A percentile compares a stretch with the other conserved stretches of the same genome.
These are phyloP conservation scores for Bombus superbus DNA, from an alignment of 1,140 invertebrate species.

Conservation along the genomic window DNA sequence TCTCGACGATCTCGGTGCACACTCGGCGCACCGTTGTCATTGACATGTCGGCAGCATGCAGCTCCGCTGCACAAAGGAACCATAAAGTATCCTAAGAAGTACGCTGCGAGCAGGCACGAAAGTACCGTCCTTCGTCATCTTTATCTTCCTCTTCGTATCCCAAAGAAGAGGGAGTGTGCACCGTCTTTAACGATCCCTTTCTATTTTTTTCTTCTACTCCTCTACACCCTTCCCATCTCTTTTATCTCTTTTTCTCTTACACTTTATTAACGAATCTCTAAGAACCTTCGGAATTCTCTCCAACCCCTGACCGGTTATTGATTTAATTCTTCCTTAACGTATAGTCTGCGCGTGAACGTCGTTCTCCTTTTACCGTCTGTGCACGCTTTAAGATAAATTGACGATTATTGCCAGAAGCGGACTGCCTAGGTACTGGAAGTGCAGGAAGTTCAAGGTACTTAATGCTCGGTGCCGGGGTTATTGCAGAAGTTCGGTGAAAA, in stretches of 20 bases:
- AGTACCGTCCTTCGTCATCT: conserved; percentile 60
- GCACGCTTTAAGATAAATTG: conserved; percentile 61
- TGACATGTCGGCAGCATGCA: conserved; percentile 56
- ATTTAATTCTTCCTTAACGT: conserved; percentile 52
- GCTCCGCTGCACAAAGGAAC: conserved; percentile 63
- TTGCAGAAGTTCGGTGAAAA: conserved; percentile 58
- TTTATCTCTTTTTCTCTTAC: not conserved
- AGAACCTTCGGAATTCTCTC: conserved; percentile 17
- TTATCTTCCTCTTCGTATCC: conserved; percentile 48
- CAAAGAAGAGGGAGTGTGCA: not conserved
- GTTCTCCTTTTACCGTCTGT: not conserved
- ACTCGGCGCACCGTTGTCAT: conserved; percentile 51
- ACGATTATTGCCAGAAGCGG: conserved; percentile 64
- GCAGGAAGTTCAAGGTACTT: conserved; percentile 55
- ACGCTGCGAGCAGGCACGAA: conserved; percentile 60
- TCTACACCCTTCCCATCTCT: not conserved
- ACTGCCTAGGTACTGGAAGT: conserved; percentile 50
- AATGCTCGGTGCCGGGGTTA: conserved; percentile 61
- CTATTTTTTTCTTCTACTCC: not conserved
- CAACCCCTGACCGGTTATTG: conserved; percentile 33
- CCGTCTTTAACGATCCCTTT: conserved; percentile 36
- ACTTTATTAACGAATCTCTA: conserved; percentile 3
- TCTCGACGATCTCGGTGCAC: conserved; percentile 50
- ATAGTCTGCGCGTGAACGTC: conserved; percentile 43
- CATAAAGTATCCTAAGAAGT: conserved; percentile 67